Evolutionary conservation across 2,797 vertebrate genomes (phyloP).

Genomic region (Odontamblyopus lacepedii): DNA sequence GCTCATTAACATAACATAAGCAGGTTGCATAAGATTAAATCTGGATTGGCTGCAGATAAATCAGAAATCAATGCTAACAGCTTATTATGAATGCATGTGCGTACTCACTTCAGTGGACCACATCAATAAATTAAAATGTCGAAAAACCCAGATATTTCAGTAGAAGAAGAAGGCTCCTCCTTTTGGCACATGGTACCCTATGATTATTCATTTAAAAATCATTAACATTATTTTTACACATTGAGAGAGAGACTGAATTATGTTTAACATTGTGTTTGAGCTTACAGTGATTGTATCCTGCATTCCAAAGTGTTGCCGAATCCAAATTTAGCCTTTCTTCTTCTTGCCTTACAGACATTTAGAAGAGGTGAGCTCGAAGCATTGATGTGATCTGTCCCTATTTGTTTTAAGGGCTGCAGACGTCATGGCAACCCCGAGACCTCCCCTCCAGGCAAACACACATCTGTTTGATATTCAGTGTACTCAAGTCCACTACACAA

Average conservation of each 20-base stretch:
- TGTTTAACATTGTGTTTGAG: not conserved
- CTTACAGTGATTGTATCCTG: not conserved
- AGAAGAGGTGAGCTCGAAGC: slow-evolving; percentile 13
- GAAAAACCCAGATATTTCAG: not conserved
- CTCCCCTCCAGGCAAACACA: slow-evolving; percentile 2
- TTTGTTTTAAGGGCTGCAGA: slow-evolving; percentile 7
- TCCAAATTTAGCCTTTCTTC: not conserved
- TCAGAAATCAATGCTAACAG: slow-evolving; percentile 35
- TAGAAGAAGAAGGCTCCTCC: not conserved
- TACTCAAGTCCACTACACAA: slow-evolving; percentile 1
- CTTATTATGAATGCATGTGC: slow-evolving; percentile 17
- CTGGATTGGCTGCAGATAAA: slow-evolving; percentile 39
- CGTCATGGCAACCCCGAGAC: not conserved
- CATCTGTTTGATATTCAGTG: slow-evolving; percentile 9
- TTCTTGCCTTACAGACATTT: slow-evolving; percentile 1
- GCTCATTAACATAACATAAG: slow-evolving; percentile 48
- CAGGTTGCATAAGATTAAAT: slow-evolving; percentile 21
- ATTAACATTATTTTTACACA: not conserved
- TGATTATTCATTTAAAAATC: not conserved
- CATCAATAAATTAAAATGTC: not conserved
- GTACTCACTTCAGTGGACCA: not conserved
- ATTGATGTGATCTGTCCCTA: not conserved
- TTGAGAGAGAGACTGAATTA: not conserved
- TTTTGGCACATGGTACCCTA: not conserved
- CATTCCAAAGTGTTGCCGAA: not conserved